Percentiles rank a stretch among this genome's conserved stretches.
phyloP scores from a whole-genome alignment of 2,888 invertebrate species.

The Drosophila sordidapex region DNA sequence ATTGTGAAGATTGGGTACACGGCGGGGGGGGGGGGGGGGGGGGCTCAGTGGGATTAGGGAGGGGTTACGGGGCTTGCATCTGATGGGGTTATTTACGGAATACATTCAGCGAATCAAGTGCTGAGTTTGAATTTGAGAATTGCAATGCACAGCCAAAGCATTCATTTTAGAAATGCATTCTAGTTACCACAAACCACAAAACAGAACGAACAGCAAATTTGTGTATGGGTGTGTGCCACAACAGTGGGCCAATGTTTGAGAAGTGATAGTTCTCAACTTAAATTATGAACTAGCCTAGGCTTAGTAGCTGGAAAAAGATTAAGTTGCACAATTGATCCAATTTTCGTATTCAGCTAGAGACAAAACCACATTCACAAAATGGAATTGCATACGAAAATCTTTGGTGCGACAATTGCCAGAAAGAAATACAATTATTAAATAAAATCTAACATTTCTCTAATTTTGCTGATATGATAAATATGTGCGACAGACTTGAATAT shows the following conservation, averaged over 20 bases:
- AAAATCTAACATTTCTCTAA: background rate
- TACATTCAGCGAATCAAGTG: slow-evolving; percentile 46
- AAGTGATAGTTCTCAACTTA: background rate
- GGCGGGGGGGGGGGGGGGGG: too few relatives aligned
- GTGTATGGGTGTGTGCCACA: background rate
- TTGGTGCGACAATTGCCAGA: background rate
- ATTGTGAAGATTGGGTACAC: slow-evolving; percentile 35
- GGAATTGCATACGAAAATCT: background rate
- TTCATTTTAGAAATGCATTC: slow-evolving; percentile 51
- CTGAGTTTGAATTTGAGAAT: slow-evolving; percentile 28
- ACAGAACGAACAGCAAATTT: slow-evolving; percentile 36
- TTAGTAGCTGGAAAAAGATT: background rate
- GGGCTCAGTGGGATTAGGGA: background rate
- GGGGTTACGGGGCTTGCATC: background rate
- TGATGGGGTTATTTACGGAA: slow-evolving; percentile 19
- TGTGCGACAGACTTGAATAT: background rate
- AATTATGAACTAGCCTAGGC: background rate
- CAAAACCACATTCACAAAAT: background rate
- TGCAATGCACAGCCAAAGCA: slow-evolving; percentile 34
- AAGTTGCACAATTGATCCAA: background rate
- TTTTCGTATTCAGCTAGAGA: background rate
- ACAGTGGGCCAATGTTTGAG: slow-evolving; percentile 7
- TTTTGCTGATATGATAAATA: background rate
- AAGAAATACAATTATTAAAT: background rate
- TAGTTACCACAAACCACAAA: slow-evolving; percentile 51